A percentile compares a stretch with the other conserved stretches of the same genome.
Conservation (phyloP, 2,797 vertebrate genomes). For the Leucoraja ocellata region DNA sequence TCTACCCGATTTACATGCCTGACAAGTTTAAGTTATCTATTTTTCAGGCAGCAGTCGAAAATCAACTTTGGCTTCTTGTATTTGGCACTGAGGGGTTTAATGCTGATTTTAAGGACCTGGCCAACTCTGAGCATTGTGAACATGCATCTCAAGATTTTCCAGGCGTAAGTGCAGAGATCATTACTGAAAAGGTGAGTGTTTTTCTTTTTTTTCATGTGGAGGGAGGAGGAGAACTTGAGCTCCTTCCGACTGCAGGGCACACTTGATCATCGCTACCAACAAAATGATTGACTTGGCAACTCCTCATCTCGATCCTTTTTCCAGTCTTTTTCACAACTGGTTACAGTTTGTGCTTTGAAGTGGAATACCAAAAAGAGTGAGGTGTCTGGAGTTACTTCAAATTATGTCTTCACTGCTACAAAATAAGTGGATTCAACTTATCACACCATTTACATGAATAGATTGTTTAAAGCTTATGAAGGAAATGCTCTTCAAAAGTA, state of each 20-base stretch:
- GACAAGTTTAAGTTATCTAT: neutral
- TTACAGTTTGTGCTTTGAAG: neutral
- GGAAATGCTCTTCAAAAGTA: slow-evolving; percentile 5
- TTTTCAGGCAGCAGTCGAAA: neutral
- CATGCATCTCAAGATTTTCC: neutral
- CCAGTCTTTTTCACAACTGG: neutral
- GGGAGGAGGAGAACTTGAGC: too few species aligned
- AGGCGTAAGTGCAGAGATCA: neutral
- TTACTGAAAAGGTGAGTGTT: neutral
- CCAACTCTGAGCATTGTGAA: neutral
- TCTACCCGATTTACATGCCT: neutral
- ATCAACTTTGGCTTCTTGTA: neutral
- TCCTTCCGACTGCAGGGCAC: neutral
- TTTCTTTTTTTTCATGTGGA: neutral
- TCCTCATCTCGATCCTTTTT: neutral
- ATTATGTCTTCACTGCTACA: neutral
- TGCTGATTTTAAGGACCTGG: neutral
- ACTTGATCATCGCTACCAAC: neutral
- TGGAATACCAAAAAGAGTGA: neutral
- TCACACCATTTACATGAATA: neutral
- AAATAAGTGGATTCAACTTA: neutral
- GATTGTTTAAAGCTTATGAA: neutral
- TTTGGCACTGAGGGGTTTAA: neutral
- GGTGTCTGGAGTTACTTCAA: neutral
- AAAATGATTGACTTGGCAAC: neutral